A percentile compares a stretch with the other conserved stretches of the same genome.
These are phyloP conservation scores for Cebidichthys violaceus DNA, from an alignment of 2,113 vertebrate species.

Conservation along the genomic window DNA sequence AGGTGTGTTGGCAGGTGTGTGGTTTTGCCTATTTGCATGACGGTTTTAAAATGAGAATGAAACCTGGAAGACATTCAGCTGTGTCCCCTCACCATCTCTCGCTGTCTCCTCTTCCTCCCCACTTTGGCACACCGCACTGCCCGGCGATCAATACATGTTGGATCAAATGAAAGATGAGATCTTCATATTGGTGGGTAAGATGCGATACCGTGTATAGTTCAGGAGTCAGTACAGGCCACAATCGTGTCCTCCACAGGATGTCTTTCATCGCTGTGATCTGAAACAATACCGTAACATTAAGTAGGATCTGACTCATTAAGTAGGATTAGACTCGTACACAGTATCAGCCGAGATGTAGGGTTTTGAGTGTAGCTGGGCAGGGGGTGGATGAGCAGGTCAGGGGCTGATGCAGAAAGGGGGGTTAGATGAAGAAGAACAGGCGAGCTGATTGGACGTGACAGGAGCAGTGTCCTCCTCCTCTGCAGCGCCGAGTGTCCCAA, in stretches of 20 bases:
- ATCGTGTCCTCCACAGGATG: conserved; percentile 15
- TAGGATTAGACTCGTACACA: conserved; percentile 17
- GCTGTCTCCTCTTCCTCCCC: conserved; percentile 16
- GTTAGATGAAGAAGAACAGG: conserved; percentile 78
- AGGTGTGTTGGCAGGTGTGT: background rate
- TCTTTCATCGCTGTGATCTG: conserved; percentile 1
- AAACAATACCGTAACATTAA: conserved; percentile 19
- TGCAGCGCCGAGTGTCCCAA: conserved; percentile 77
- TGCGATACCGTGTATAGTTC: background rate
- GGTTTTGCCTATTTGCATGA: background rate
- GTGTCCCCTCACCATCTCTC: background rate
- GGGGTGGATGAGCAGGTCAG: conserved; percentile 38
- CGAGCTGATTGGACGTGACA: conserved; percentile 82
- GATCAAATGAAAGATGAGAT: conserved; percentile 60
- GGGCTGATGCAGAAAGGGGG: conserved; percentile 28
- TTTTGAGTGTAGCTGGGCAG: conserved; percentile 29
- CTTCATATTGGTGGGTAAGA: conserved; percentile 10
- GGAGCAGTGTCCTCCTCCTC: conserved; percentile 76
- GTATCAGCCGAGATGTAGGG: conserved; percentile 15
- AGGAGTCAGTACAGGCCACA: background rate
- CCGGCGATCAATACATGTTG: conserved; percentile 42
- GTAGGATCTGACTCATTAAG: conserved; percentile 35
- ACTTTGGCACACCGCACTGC: conserved; percentile 8
- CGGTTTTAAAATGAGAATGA: background rate
- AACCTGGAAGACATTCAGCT: background rate